Base-by-base conservation (phyloP, 2,888 invertebrate genomes). In the Agrotis ipsilon region DNA sequence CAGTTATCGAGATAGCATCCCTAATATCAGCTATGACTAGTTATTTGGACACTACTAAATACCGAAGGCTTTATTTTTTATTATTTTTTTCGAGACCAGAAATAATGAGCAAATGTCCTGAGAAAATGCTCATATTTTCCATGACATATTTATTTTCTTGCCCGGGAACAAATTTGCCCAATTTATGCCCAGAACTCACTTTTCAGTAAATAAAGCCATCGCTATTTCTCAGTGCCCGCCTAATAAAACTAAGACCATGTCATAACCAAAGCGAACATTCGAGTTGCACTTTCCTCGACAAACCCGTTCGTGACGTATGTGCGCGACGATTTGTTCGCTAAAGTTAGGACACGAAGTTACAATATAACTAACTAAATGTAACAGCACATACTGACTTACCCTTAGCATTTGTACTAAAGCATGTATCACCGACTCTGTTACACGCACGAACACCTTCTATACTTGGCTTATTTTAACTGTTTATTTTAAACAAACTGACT, bases 331-430 rank as follows among this genome's bases (percentile, higher is more conserved):
- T 39, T 18, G 55, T 14, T 55, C n/a, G 55, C 55, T 55, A 24
- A 6, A 39, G 27, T 55, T 55, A 32, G n/a, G n/a, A 4, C 32
- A 39, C 32, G 55, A 32, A 77, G 19, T 57, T 77, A 66, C 59
- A 75, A 69, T 77, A 64, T 69, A 78, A 75, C 65, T 78, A 82
- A 80, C 51, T 80, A 83, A 79, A 72, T 46, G 73, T 84, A 82
- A 83, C 82, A 83, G 84, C 76, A 68, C 70, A 80, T 57, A 69
- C 72, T 73, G 63, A 67, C 85, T 88, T 86, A 89, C 61, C 21
- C 78, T 84, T 86, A 88, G 82, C 83, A 72, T 90, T 92, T 90
- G 92, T 91, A 92, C 91, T 90, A 80, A 91, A 91, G 90, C 90
- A 87, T 85, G 81, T 84, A 83, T 82, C 79, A 84, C 85, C 81